Evolutionary conservation across 1,140 invertebrate species (phyloP), one percentile per base, ranked within the genome.

Genomic region (Cydia splendana): DNA sequence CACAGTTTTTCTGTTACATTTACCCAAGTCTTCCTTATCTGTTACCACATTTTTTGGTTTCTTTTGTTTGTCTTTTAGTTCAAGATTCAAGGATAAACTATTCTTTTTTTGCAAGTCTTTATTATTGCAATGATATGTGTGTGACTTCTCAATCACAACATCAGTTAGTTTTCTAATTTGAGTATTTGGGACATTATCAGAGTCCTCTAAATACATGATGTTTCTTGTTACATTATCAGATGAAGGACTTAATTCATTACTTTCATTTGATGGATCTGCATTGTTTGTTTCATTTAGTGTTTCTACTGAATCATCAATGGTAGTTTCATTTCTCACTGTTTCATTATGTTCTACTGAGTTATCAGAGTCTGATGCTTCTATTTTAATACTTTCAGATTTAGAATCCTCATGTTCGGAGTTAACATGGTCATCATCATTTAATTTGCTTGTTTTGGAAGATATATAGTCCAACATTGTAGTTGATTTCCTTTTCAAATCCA

Each of bases 401-500:
- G 65, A 45, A 73, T 67, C 30, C 10, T 81, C 74, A 53, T 18
- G 76, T 51, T 77, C n/a, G 28, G 34, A 69, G 30, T 75, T 42
- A 76, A 75, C 30, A 67, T 65, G 65, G 15, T 65, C 65, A 24
- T 65, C 73, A 79, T 77, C 65, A 4, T 76, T 79, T 77, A 42
- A 85, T 84, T 81, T 86, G 12, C 71, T 78, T 38, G 82, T 81
- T 78, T 87, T 86, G 42, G 81, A 30, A 74, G 87, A 83, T 71
- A 88, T 81, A 84, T 78, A 86, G 78, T 91, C 84, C 78, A 91
- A 80, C 76, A 87, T 86, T 77, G 86, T 81, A 30, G 82, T 87
- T 38, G 87, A 89, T 80, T 92, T 92, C 77, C 91, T 81, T 82
- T 93, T 93, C 74, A 93, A 84, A 69, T 91, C 90, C 74, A 57